Evolutionary conservation across 2,113 vertebrate species (phyloP).

Genomic region (Nicator chloris): DNA sequence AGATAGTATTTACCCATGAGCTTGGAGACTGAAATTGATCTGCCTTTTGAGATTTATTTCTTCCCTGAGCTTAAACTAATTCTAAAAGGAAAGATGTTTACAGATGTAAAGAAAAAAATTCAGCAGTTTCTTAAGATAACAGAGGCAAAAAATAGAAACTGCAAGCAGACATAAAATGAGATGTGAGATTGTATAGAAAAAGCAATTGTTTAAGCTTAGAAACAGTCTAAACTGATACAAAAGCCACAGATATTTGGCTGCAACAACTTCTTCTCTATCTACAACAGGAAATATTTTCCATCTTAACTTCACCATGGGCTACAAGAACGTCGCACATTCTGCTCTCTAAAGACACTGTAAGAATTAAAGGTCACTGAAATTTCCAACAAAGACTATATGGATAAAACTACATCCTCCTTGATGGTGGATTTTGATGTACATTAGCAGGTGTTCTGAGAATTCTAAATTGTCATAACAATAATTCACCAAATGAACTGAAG

Average conservation of each 20-base stretch:
- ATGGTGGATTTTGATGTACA: neutral
- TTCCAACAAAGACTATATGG: neutral
- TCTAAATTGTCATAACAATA: neutral
- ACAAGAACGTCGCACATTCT: neutral
- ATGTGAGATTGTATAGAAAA: neutral
- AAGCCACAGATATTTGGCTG: neutral
- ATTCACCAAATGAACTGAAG: constrained; percentile 4
- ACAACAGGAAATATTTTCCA: neutral
- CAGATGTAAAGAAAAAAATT: neutral
- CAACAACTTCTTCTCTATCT: neutral
- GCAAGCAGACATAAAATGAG: neutral
- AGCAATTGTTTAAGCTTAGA: neutral
- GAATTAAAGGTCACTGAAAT: neutral
- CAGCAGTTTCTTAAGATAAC: neutral
- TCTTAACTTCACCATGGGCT: neutral
- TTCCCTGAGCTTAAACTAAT: neutral
- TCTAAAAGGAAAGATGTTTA: neutral
- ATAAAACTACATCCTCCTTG: neutral
- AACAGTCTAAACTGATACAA: neutral
- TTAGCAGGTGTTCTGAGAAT: neutral
- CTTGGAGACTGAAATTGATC: neutral
- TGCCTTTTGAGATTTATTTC: neutral
- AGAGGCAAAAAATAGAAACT: neutral
- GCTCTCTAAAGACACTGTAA: neutral
- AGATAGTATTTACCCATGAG: neutral